phyloP scores from a whole-genome alignment of 2,113 vertebrate species.

The Pica pica region DNA sequence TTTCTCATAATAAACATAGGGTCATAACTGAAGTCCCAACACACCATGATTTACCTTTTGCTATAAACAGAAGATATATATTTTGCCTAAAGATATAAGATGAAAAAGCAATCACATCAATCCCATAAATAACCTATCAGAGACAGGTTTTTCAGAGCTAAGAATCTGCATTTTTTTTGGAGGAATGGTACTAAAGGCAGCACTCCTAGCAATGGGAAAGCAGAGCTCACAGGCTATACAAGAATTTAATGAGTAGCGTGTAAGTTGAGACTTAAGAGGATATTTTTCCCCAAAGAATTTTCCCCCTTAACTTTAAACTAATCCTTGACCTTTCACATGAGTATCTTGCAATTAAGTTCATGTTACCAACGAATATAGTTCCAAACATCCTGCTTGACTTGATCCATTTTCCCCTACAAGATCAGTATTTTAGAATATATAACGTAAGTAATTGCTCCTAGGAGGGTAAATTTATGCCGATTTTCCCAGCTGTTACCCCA shows the following conservation, averaged over 20 bases:
- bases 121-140: neutral
- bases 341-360: neutral
- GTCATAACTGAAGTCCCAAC: neutral
- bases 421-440: neutral
- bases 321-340: neutral
- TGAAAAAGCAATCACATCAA: neutral
- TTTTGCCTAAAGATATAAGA: neutral
- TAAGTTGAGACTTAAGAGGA: neutral
- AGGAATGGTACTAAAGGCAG: neutral
- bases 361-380: fast-evolving
- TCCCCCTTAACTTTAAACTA: neutral
- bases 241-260: neutral
- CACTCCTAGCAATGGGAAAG: neutral
- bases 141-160: neutral
- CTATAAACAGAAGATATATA: neutral
- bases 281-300: neutral
- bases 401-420: neutral
- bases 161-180: neutral
- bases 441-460: neutral
- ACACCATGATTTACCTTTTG: neutral
- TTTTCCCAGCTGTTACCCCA: neutral
- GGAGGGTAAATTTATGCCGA: neutral
- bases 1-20: neutral
- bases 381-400: neutral
- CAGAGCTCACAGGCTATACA: neutral